Evolutionary conservation across 2,888 invertebrate genomes (phyloP).

Genomic region (Andrena minutula): DNA sequence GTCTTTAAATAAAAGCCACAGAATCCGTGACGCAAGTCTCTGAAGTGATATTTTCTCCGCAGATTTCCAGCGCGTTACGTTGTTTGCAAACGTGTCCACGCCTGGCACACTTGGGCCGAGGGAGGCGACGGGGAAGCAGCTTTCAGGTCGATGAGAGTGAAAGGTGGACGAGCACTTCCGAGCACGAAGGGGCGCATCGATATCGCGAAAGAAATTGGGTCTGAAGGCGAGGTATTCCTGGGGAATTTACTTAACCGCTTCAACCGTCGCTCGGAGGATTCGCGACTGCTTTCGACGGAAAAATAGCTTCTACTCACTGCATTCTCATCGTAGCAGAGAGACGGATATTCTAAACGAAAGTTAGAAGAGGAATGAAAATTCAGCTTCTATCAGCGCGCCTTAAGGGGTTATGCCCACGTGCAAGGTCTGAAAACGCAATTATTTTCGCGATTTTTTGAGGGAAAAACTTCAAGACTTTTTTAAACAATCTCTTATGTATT

Average conservation of each 20-base stretch:
- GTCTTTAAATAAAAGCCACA: not conserved
- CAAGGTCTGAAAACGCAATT: too few relatives aligned
- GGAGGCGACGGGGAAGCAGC: not conserved
- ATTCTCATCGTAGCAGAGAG: not conserved
- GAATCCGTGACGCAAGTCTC: not conserved
- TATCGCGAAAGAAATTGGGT: slow-evolving; percentile 12
- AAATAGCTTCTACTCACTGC: not conserved
- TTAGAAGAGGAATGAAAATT: not conserved
- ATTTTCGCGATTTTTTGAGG: too few relatives aligned
- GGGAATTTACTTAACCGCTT: slow-evolving; percentile 27
- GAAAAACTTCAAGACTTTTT: too few relatives aligned
- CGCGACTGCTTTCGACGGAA: not conserved
- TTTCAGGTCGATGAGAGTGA: slow-evolving; percentile 17
- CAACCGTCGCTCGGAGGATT: not conserved
- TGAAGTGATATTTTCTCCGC: not conserved
- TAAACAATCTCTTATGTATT: too few relatives aligned
- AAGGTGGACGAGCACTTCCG: not conserved
- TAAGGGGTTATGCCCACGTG: too few relatives aligned
- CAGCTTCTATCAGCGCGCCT: not conserved
- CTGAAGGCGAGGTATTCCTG: not conserved
- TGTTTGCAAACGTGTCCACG: slow-evolving; percentile 12
- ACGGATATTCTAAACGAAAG: not conserved
- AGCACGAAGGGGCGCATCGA: slow-evolving; percentile 21
- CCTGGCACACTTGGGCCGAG: not conserved
- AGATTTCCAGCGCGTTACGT: slow-evolving; percentile 1